Evolutionary conservation across 2,113 vertebrate genomes (phyloP).

Genomic region (Corvus hawaiiensis): DNA sequence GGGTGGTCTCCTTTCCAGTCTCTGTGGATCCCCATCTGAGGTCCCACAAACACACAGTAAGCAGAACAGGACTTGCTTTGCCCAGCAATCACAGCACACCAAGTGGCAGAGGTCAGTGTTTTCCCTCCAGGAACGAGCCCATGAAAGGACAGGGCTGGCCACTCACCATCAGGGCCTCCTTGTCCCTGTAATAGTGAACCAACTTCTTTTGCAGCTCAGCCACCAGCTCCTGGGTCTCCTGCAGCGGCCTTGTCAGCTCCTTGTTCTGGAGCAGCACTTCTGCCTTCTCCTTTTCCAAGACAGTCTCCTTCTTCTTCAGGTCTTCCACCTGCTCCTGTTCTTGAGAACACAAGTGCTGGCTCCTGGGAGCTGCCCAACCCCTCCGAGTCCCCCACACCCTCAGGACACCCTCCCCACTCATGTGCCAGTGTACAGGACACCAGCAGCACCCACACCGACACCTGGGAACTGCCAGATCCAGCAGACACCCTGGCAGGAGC

Average conservation of each 20-base stretch:
- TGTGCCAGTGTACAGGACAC: fast-evolving
- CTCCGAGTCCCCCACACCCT: background rate
- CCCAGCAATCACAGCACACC: background rate
- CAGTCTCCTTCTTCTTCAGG: constrained; percentile 69
- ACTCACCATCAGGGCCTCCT: constrained; percentile 74
- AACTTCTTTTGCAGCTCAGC: constrained; percentile 70
- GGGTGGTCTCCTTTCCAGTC: background rate
- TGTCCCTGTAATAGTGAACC: constrained; percentile 65
- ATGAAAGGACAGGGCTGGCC: background rate
- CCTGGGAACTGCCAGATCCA: background rate
- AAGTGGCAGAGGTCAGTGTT: background rate
- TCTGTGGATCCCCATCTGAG: background rate
- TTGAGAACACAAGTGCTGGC: background rate
- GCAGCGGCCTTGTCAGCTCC: constrained; percentile 69
- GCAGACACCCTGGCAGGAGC: background rate
- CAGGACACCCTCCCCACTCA: background rate
- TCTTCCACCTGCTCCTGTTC: constrained; percentile 78
- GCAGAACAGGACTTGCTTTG: background rate
- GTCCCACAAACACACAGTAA: background rate
- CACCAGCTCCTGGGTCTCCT: constrained; percentile 71
- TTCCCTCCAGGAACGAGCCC: background rate
- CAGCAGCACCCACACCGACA: background rate
- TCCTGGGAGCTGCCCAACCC: background rate
- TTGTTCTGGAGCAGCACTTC: constrained; percentile 77
- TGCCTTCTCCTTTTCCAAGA: constrained; percentile 71